These are phyloP conservation scores for Patella pellucida DNA, from an alignment of 2,888 invertebrate genomes.

Conservation along the genomic window DNA sequence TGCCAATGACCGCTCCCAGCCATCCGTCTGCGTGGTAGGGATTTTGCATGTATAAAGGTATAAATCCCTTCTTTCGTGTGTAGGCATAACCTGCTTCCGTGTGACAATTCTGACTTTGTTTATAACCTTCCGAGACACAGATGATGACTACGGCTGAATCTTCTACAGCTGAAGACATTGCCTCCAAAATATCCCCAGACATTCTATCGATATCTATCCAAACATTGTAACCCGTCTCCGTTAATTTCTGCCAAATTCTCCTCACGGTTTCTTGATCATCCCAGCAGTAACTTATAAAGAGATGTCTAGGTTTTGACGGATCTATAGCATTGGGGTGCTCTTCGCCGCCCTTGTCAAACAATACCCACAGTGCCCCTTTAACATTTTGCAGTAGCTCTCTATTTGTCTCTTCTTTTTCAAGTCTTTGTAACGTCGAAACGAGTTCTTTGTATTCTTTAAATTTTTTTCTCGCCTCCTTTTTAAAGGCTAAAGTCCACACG, in stretches of 20 bases:
- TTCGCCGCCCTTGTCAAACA: slow-evolving; percentile 51
- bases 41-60: background rate
- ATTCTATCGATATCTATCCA: slow-evolving; percentile 3
- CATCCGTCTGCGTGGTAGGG: background rate
- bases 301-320: slow-evolving; percentile 35
- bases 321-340: slow-evolving; percentile 34
- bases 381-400: slow-evolving; percentile 48
- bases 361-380: slow-evolving; percentile 59
- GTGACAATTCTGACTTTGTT: background rate
- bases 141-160: background rate
- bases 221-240: slow-evolving; percentile 29
- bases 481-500: background rate
- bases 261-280: slow-evolving; percentile 56
- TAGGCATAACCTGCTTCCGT: background rate
- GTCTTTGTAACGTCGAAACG: background rate
- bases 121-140: slow-evolving; percentile 1
- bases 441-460: background rate
- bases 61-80: background rate
- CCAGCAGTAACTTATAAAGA: slow-evolving; percentile 64
- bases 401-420: background rate
- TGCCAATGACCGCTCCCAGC: background rate
- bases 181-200: background rate
- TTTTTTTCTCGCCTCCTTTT: background rate
- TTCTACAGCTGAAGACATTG: background rate
- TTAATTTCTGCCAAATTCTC: slow-evolving; percentile 49